These are phyloP conservation scores for Capra hircus DNA, from an alignment of 2,113 vertebrate genomes.

Conservation along the genomic window DNA sequence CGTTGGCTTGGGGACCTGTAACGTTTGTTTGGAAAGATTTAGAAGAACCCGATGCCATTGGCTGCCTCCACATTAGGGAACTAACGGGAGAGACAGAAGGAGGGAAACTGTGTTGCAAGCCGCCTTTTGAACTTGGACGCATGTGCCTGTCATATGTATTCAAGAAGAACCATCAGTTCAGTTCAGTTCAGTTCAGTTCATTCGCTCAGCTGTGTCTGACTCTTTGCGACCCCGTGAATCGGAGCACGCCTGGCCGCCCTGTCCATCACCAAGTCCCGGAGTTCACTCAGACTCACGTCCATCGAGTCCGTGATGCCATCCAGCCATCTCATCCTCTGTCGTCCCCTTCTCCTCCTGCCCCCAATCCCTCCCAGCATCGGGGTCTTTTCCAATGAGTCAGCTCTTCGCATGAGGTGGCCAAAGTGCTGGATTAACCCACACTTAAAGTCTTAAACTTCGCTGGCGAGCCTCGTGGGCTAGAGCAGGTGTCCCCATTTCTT, in stretches of 20 bases:
- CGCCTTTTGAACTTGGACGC: neutral
- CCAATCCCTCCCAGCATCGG: too few species aligned
- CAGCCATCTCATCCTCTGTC: too few species aligned
- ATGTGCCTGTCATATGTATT: neutral
- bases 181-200: too few species aligned
- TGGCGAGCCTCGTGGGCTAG: neutral
- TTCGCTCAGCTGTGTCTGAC: too few species aligned
- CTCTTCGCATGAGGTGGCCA: too few species aligned
- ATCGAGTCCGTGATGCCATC: rapidly evolving
- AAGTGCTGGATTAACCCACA: too few species aligned
- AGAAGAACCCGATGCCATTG: neutral
- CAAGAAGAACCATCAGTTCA: neutral
- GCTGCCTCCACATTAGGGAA: neutral
- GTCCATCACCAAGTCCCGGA: too few species aligned
- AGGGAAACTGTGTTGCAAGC: neutral
- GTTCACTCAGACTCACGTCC: too few species aligned
- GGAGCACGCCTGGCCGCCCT: too few species aligned
- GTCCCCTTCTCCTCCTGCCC: too few species aligned
- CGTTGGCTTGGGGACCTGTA: rapidly evolving
- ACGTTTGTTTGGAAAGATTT: neutral
- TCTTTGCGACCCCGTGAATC: rapidly evolving
- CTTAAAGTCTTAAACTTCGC: too few species aligned
- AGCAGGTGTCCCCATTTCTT: neutral
- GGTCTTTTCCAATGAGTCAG: too few species aligned
- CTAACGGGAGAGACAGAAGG: neutral